Conservation (phyloP, 2,888 invertebrate species). For the Latrodectus elegans region DNA sequence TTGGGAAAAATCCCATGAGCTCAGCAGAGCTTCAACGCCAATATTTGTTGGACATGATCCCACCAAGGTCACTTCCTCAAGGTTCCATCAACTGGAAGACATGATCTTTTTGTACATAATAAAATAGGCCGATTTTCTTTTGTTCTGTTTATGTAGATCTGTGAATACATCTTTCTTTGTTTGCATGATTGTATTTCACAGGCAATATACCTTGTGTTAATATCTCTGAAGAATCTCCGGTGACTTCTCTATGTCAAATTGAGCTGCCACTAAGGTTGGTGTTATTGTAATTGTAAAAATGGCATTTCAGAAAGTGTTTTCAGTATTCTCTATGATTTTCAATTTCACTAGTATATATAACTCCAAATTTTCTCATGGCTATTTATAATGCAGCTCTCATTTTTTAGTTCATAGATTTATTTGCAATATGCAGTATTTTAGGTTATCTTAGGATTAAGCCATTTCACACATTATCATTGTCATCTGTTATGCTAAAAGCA, state of each 20-base stretch:
- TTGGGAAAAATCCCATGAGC: conserved; percentile 73
- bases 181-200: conserved; percentile 58
- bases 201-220: conserved; percentile 19
- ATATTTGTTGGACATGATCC: conserved; percentile 97
- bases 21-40: conserved; percentile 84
- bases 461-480: too few species aligned
- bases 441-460: not conserved
- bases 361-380: not conserved
- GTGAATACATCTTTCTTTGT: conserved; percentile 24
- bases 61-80: conserved; percentile 75
- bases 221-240: conserved; percentile 62
- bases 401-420: conserved; percentile 13
- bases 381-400: conserved; percentile 24
- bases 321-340: conserved; percentile 24
- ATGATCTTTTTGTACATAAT: conserved; percentile 67
- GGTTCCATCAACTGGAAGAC: conserved; percentile 71
- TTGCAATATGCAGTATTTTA: conserved; percentile 6
- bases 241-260: conserved; percentile 58
- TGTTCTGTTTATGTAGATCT: conserved; percentile 49
- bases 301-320: conserved; percentile 6
- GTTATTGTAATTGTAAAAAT: conserved; percentile 41
- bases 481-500: too few species aligned
- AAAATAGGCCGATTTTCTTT: conserved; percentile 13
- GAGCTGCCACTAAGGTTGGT: conserved; percentile 24
- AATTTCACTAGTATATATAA: not conserved